Evolutionary conservation across 2,113 vertebrate genomes (phyloP).

Genomic region (Mugil cephalus): DNA sequence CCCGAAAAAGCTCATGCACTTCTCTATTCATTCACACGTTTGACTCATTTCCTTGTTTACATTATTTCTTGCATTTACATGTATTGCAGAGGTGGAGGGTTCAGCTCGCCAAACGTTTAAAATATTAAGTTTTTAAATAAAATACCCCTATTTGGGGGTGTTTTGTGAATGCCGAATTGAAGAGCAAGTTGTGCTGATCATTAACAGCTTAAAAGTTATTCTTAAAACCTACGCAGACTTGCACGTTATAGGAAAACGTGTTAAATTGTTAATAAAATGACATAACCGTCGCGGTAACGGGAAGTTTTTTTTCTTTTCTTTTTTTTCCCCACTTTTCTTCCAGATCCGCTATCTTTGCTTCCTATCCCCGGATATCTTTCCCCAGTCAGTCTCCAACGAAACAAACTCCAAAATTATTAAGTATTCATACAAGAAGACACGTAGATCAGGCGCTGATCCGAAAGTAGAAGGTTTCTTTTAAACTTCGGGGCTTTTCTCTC

Average conservation of each 20-base stretch:
- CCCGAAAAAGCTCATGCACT: background rate
- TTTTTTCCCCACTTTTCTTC: background rate
- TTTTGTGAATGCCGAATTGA: background rate
- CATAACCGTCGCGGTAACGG: background rate
- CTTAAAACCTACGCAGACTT: accelerated
- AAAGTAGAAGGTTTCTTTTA: background rate
- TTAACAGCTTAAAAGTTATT: accelerated
- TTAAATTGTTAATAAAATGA: too few relatives aligned
- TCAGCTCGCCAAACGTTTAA: background rate
- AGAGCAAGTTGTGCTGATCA: background rate
- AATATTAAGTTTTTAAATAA: background rate
- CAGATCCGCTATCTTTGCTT: conserved; percentile 16
- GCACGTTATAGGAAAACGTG: too few relatives aligned
- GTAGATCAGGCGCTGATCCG: background rate
- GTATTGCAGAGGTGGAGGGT: too few relatives aligned
- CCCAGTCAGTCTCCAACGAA: background rate
- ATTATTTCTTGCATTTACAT: background rate
- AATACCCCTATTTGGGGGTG: background rate
- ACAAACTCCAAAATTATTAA: background rate
- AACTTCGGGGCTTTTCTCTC: background rate
- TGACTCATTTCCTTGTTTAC: background rate
- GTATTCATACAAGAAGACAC: background rate
- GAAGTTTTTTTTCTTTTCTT: background rate
- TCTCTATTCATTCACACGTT: background rate
- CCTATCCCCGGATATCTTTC: background rate